Evolutionary conservation across 1,140 invertebrate genomes (phyloP).

Genomic region (Panulirus ornatus): DNA sequence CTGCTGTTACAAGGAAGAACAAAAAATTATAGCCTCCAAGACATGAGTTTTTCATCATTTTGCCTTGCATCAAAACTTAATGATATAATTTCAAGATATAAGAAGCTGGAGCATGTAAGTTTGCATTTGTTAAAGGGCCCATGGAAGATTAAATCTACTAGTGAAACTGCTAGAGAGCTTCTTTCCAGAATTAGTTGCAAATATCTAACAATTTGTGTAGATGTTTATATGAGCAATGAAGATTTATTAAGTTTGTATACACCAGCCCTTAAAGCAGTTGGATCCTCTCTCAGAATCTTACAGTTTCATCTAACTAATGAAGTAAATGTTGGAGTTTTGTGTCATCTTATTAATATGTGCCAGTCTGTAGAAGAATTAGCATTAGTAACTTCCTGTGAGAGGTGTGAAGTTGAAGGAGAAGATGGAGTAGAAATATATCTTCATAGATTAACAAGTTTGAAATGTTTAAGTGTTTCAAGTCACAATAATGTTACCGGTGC

Average conservation of each 20-base stretch:
- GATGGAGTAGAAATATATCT: background rate
- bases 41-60: conserved; percentile 63
- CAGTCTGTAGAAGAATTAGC: conserved; percentile 32
- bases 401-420: conserved; percentile 52
- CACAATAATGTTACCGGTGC: conserved; percentile 47
- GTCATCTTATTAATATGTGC: conserved; percentile 52
- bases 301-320: conserved; percentile 59
- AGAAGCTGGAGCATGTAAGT: conserved; percentile 45
- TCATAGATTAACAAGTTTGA: conserved; percentile 5
- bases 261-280: conserved; percentile 23
- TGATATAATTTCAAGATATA: conserved; percentile 30
- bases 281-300: conserved; percentile 30
- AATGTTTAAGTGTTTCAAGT: conserved; percentile 53
- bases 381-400: conserved; percentile 46
- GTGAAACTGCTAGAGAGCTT: conserved; percentile 32
- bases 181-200: conserved; percentile 33
- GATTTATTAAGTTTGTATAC: conserved; percentile 44
- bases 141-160: conserved; percentile 47
- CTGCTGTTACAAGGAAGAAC: background rate
- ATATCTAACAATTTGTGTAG: conserved; percentile 48
- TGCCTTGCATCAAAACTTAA: conserved; percentile 32
- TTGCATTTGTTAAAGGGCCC: conserved; percentile 56
- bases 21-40: background rate
- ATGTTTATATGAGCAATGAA: conserved; percentile 51
- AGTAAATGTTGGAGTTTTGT: conserved; percentile 35